Evolutionary conservation across 2,113 vertebrate genomes (phyloP), one percentile per base, ranked within the genome.

Genomic region (Psammodynastes pulverulentus): DNA sequence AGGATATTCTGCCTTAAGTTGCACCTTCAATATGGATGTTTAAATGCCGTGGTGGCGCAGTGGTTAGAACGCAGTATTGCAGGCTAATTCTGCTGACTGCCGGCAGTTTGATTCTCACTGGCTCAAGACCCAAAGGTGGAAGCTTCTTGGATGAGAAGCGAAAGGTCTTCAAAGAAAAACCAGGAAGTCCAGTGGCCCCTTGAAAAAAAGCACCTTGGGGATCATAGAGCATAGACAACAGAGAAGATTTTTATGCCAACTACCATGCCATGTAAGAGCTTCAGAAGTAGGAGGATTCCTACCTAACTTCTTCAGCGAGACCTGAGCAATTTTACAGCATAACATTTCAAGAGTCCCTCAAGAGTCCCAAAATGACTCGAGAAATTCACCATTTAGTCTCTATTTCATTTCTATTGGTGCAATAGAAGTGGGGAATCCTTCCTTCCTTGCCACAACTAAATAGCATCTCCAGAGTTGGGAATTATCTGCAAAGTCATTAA

Each of bases 381-480:
- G 6, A 26, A 26, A 58, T 58, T 26, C 26, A 10, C 56, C 9
- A 24, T 84, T 29, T 17, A 29, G 53, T 91, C 93, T 92, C 34
- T 94, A 23, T 56, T 54, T 39, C 53, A 2, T 29, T 86, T 46
- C 91, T 90, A 13, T 24, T 89, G 94, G 51, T 91, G 21, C 90
- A 9, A 12, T 92, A 92, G 39, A 54, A 93, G 92, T 85, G 87
- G 92, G 72, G 87, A 94, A 89, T 12, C 56, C 4, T 26, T 89
- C 85, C 15, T 26, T 92, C 62, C n/a, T n/a, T n/a, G n/a, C 12
- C 17, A 84, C 56, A 39, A 62, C 24, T 87, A 34, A 84, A 0
- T 91, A 56, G 58, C 23, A 26, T 58, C 56, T 9, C 8, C 56
- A 10, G 24, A 58, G 9, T 26, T 58, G 56, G 23, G 23, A 26